These are phyloP conservation scores for Enteromius paludinosus DNA, from an alignment of 2,797 vertebrate species.

Conservation along the genomic window DNA sequence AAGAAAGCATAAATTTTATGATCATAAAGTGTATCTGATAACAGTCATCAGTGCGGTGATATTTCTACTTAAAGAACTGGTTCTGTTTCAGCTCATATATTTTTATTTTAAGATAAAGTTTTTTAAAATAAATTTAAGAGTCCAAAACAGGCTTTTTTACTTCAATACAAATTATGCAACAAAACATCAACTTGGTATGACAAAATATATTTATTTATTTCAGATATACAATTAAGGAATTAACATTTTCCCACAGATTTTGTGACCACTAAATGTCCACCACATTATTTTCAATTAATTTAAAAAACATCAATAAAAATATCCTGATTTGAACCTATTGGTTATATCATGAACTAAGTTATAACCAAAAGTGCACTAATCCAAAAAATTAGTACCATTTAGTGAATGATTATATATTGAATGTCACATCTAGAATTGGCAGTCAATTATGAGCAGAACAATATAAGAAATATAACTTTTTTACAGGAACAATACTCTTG, in stretches of 20 bases:
- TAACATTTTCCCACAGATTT: neutral
- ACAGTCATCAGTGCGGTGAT: neutral
- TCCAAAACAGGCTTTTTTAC: neutral
- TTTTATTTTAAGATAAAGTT: neutral
- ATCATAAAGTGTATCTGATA: neutral
- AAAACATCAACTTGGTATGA: neutral
- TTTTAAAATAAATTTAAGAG: neutral
- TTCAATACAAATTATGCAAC: neutral
- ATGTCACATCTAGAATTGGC: neutral
- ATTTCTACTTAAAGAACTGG: neutral
- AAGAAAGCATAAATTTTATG: slow-evolving; percentile 2
- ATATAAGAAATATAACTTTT: neutral
- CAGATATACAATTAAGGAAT: neutral
- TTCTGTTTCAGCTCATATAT: too few relatives aligned
- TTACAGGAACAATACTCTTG: neutral
- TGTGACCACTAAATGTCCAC: neutral
- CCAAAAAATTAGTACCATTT: neutral
- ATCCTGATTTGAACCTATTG: neutral
- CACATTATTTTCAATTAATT: neutral
- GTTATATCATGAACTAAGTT: neutral
- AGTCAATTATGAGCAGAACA: neutral
- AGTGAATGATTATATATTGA: neutral
- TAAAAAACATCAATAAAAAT: neutral
- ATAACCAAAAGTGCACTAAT: neutral
- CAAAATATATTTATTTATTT: neutral